Percentiles rank a stretch among this genome's conserved stretches.
phyloP scores from a whole-genome alignment of 2,797 vertebrate species.

The Bradypodion pumilum region DNA sequence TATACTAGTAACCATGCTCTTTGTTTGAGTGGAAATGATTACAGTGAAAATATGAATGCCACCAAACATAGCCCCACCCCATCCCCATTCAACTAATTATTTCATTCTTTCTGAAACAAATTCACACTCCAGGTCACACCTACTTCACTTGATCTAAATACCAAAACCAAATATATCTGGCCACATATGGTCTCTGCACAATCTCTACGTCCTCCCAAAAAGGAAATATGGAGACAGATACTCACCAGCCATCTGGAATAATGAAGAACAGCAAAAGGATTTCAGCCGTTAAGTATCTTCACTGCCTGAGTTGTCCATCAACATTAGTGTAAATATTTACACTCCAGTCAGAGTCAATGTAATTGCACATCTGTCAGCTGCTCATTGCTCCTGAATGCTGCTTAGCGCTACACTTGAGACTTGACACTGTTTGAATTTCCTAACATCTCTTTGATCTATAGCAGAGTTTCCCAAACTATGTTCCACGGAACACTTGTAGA shows the following conservation, averaged over 20 bases:
- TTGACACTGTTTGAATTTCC: slow-evolving; percentile 46
- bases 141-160: neutral
- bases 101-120: neutral
- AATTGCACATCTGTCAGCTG: slow-evolving; percentile 71
- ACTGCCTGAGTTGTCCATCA: slow-evolving; percentile 69
- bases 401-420: slow-evolving; percentile 56
- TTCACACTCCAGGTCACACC: neutral
- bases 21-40: neutral
- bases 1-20: neutral
- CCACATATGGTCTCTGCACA: neutral
- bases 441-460: neutral
- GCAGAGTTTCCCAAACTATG: no score
- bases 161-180: no score
- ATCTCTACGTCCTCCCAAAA: no score
- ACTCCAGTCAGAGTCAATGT: slow-evolving; percentile 67
- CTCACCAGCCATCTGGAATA: slow-evolving; percentile 55
- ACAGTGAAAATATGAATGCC: neutral
- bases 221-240: neutral
- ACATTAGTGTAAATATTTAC: slow-evolving; percentile 74
- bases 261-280: slow-evolving; percentile 61
- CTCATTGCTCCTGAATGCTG: slow-evolving; percentile 64
- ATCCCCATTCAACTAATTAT: neutral
- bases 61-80: neutral
- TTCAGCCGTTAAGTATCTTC: slow-evolving; percentile 58
- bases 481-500: no score